Percentiles rank a stretch among this genome's conserved stretches.
phyloP scores from a whole-genome alignment of 2,113 vertebrate genomes.

The Lophochroa leadbeateri region DNA sequence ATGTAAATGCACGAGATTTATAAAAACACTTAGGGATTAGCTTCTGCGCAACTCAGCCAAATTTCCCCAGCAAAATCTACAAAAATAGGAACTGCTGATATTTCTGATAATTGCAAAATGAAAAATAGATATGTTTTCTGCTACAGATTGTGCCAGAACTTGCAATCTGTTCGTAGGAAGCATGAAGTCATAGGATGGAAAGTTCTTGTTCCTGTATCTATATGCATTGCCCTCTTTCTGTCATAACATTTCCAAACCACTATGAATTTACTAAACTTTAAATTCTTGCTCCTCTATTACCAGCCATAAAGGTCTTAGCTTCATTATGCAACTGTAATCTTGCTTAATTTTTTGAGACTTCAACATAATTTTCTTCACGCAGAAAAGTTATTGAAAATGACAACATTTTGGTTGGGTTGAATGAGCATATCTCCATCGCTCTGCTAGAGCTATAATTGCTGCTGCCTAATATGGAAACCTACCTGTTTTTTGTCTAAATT shows the following conservation, averaged over 20 bases:
- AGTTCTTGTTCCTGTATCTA: slow-evolving; percentile 40
- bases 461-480: slow-evolving; percentile 4
- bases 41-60: neutral
- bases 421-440: slow-evolving; percentile 23
- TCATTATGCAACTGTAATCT: slow-evolving; percentile 38
- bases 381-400: slow-evolving; percentile 24
- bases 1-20: fast-evolving
- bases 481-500: slow-evolving; percentile 37
- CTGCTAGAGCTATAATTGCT: neutral
- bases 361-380: slow-evolving; percentile 32
- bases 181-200: slow-evolving; percentile 14
- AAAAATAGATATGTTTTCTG: slow-evolving; percentile 24
- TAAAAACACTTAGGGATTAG: neutral
- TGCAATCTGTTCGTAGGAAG: slow-evolving; percentile 25
- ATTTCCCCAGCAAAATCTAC: neutral
- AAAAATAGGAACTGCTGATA: neutral
- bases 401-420: slow-evolving; percentile 43
- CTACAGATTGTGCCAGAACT: slow-evolving; percentile 14
- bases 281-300: slow-evolving; percentile 12
- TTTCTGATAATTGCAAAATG: slow-evolving; percentile 7
- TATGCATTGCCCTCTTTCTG: slow-evolving; percentile 62
- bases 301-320: slow-evolving; percentile 20
- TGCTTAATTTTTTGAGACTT: neutral
- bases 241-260: slow-evolving; percentile 27
- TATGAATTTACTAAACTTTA: slow-evolving; percentile 13